phyloP scores from a whole-genome alignment of 2,113 vertebrate genomes.

The Turnix velox region DNA sequence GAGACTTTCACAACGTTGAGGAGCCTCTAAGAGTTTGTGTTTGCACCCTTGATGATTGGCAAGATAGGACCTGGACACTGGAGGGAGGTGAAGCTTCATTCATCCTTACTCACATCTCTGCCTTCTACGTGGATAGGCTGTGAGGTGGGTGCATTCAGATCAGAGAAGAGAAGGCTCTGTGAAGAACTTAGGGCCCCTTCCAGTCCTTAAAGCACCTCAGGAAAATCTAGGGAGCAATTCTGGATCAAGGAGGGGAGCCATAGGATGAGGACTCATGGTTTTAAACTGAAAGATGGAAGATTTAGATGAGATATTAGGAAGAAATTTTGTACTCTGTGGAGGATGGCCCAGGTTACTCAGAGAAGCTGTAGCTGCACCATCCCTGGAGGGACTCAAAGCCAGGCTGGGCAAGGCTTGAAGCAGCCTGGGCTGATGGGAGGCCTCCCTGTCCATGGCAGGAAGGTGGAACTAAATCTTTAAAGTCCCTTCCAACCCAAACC shows the following conservation, averaged over 20 bases:
- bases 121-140: neutral
- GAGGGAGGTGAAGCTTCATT: neutral
- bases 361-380: neutral
- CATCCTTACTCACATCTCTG: neutral
- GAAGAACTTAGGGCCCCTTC: neutral
- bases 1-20: neutral
- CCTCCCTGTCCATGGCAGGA: neutral
- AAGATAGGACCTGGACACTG: neutral
- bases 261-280: neutral
- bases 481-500: neutral
- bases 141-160: neutral
- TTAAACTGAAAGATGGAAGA: neutral
- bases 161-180: neutral
- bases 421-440: neutral
- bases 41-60: neutral
- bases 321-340: neutral
- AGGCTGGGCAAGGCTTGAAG: neutral
- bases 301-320: neutral
- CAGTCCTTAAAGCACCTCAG: neutral
- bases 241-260: no score
- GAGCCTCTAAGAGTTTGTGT: neutral
- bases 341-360: neutral
- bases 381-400: neutral
- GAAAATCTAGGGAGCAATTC: neutral
- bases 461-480: neutral